Base-by-base conservation (phyloP, 2,797 vertebrate genomes). In the Cyprinella venusta region DNA sequence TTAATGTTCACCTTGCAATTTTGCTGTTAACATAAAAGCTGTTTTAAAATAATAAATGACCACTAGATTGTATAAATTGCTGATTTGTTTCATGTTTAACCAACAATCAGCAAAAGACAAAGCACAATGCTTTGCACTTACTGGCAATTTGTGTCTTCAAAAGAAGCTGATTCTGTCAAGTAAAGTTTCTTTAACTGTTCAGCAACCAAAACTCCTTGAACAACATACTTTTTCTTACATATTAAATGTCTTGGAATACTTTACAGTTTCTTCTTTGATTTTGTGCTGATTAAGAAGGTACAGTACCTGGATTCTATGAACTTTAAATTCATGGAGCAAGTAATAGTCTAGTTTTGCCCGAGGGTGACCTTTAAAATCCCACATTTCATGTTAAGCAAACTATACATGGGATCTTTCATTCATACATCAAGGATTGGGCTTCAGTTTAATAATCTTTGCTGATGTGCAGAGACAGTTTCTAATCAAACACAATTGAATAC, bases 1-100 rank as follows among this genome's bases (percentile, higher is more conserved):
- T 16, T 40, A 82, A 75, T 54, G 71, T 68, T 76, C 16, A 54
- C 71, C 71, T 67, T 75, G 80, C 61, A 65, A 42, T 76, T 40
- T 24, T 67, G 61, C 5, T 63, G 18, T 76, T 54, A 38, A 33
- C 19, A 59, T 16, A 38, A 54, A 40, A 54, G 16, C 42, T 38
- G 8, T 19, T 38, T 36, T 9, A 38, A 36, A 24, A 67, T 65
- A 76, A 76, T 68, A 76, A 68, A 82, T 42, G 33, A 82, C 45
- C 45, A 26, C 54, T 80, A 70, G 61, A 65, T 68, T n/a, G 26
- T 48, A 50, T 42, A 18, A 74, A 52, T 54, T 30, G 81, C 81
- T 59, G 81, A 76, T 36, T 12, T 36, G 4, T 8, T 79, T 50
- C 24, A 56, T 56, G 26, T 21, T 75, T 42, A 82, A 71, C 36